Base-by-base conservation (phyloP, 2,888 invertebrate genomes). In the Synanthedon tipuliformis region DNA sequence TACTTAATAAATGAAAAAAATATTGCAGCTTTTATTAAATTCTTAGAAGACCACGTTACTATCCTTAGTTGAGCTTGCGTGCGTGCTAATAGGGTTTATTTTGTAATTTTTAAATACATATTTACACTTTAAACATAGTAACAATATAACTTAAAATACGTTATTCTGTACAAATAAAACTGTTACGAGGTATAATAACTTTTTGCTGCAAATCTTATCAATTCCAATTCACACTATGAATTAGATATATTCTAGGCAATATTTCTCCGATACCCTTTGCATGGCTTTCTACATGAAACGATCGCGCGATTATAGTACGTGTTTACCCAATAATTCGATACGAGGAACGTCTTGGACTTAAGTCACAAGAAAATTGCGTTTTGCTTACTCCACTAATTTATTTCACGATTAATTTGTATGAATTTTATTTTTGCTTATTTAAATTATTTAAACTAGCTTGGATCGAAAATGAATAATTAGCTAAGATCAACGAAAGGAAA, bases 301-400 rank as follows among this genome's bases (percentile, higher is more conserved):
- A 81, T 81, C 69, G 74, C 62, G 68, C 78, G 82, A 81, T 82
- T 83, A 81, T 78, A 68, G 64, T 69, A 73, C 76, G 80, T 87
- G 85, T 86, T 87, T 87, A 84, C 85, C 82, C 83, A 85, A 87
- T 86, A 86, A 86, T 87, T 85, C 84, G 86, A 84, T 83, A 77
- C 77, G 78, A 75, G 69, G 59, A 59, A 65, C 57, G 62, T 65
- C 64, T 60, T 62, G 60, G 48, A 52, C 15, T 2, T 51, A 68
- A 75, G 61, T 13, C 3, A 67, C 13, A 50, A 59, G 70, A 52
- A 61, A 10, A n/a, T 3, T 55, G 72, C 49, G 49, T 12, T 13
- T 18, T 34, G 7, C 23, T 5, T 23, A 23, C 1, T 23, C 5
- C 23, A 23, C 23, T 5, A 23, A 23, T 34, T 45, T 45, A 12